Base-by-base conservation (phyloP, 2,797 vertebrate species). In the Cirrhinus molitorella region DNA sequence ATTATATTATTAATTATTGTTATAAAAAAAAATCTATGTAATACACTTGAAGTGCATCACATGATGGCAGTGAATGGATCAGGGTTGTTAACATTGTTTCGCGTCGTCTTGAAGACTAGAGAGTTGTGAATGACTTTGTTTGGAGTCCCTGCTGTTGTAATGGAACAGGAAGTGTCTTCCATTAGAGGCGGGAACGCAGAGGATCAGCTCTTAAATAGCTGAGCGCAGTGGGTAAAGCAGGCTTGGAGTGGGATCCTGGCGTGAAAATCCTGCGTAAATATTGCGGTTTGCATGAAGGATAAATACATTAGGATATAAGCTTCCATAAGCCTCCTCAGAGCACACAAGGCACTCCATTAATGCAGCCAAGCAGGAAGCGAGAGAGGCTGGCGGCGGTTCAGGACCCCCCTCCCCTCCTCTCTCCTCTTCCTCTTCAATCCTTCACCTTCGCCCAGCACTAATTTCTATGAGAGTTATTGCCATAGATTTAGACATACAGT, bases 401-500 rank as follows among this genome's bases (percentile, higher is more conserved):
- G 67, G 65, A 71, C 13, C 43, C 49, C 79, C 57, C 57, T 11
- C 23, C 55, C 55, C 55, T 57, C 55, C 55, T 45, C 47, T 9
- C 49, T 67, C 40, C 23, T 66, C 53, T 59, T 53, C 59, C 37
- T 75, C 85, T 70, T 70, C 65, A n/a, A 57, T 79, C 51, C 53
- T 68, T 80, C 74, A 74, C 49, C 25, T 68, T 61, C 63, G 7
- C 57, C 72, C 81, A 47, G 68, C 78, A 23, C 57, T 81, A 83
- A 80, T 83, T 81, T 85, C 86, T 87, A 88, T 80, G 86, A 90
- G 90, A 88, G 86, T 90, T 89, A 91, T 87, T 87, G 79, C 85
- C 81, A 81, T 87, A 90, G 90, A 92, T 89, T 92, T 91, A 88
- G 87, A 93, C 88, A 84, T 92, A 91, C 91, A 91, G 88, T 88